These are phyloP conservation scores for Pelobates cultripes DNA, from an alignment of 2,797 vertebrate species.

Conservation along the genomic window DNA sequence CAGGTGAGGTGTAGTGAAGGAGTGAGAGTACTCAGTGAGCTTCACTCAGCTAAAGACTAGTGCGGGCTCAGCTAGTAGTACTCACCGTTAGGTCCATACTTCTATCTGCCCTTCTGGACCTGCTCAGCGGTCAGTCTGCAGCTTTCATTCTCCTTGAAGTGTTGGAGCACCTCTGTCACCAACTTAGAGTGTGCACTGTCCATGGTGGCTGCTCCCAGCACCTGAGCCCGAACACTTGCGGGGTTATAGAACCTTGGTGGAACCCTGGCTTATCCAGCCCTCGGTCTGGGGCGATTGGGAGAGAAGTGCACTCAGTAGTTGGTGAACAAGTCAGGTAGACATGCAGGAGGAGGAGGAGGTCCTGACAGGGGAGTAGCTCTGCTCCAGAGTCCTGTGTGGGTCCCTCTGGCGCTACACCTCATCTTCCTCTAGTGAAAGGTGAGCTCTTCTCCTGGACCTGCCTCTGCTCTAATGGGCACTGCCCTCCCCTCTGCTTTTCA, in stretches of 20 bases:
- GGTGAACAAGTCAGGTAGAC: too few relatives aligned
- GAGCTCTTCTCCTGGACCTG: not conserved
- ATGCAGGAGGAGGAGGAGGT: not conserved
- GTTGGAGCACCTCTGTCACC: slow-evolving; percentile 83
- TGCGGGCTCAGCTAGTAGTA: slow-evolving; percentile 81
- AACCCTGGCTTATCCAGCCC: not conserved
- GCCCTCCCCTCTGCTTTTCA: too few relatives aligned
- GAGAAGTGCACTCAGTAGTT: not conserved
- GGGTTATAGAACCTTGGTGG: slow-evolving; percentile 31
- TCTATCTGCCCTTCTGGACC: too few relatives aligned
- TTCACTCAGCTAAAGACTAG: slow-evolving; percentile 82
- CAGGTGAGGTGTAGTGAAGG: too few relatives aligned
- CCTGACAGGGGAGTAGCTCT: not conserved
- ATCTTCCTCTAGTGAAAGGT: slow-evolving; percentile 38
- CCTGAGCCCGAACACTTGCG: not conserved
- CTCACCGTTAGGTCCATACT: too few relatives aligned
- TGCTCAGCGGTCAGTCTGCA: too few relatives aligned
- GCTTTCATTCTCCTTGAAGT: slow-evolving; percentile 50
- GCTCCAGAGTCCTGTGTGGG: not conserved
- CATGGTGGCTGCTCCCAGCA: slow-evolving; percentile 66
- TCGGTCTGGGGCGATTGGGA: not conserved
- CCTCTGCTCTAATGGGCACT: too few relatives aligned
- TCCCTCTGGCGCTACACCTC: slow-evolving; percentile 43
- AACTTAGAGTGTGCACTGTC: slow-evolving; percentile 90
- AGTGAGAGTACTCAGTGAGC: slow-evolving; percentile 79